Base-by-base conservation (phyloP, 1,140 invertebrate species). In the Saccostrea cuccullata region DNA sequence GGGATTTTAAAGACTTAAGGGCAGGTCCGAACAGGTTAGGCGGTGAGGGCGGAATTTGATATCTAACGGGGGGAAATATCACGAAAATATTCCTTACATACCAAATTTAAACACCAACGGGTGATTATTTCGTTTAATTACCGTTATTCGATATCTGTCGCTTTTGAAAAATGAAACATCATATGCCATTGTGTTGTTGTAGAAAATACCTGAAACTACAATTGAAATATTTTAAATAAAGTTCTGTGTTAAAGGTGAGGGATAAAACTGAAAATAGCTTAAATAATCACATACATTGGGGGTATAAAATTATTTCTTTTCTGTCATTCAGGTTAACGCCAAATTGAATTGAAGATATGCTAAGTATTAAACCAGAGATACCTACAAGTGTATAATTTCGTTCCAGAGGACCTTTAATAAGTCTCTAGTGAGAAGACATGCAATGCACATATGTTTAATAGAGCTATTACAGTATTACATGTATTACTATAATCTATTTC, bases 41-140 rank as follows among this genome's bases (percentile, higher is more conserved):
- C 2, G 11, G 13, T 36, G 0, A 15, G 30, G 70, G 70, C 70
- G 70, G 30, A 77, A 77, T 77, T 26, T 26, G 26, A 77, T 77
- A 40, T 26, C 13, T 13, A 26, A 12, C 12, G 23, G 26, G 23
- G 70, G 23, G 15, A 77, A 77, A 36, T 77, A 77, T 77, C 23
- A 30, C 70, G 70, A 13, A 40, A 77, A 15, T 26, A 0, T 77
- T 77, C 70, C 70, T 36, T 77, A 77, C 36, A 36, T 36, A 26
- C 13, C 23, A 77, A 64, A 8, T 77, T 30, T 77, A 77, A 73
- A 77, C 23, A 77, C 70, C 26, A 26, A 77, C 70, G 70, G 26
- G 15, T 77, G 70, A 77, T 77, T 77, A 77, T 77, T 77, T 77
- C 26, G 13, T 77, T 77, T 77, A 77, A 77, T 77, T 23, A 30